phyloP scores from a whole-genome alignment of 2,113 vertebrate species.

The Dasyprocta punctata region DNA sequence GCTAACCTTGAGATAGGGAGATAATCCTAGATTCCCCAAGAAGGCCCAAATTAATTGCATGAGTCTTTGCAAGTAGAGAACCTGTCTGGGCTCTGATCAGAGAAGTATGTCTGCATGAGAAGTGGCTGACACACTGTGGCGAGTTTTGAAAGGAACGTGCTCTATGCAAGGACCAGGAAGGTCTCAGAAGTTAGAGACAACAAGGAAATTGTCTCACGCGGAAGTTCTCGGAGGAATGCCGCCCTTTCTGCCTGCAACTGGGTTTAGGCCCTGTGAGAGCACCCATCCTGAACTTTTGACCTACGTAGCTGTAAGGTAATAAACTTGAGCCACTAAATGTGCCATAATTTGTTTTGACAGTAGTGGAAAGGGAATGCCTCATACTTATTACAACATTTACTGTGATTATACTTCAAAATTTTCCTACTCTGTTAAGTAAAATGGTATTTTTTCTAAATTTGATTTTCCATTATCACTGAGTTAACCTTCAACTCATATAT shows the following conservation, averaged over 20 bases:
- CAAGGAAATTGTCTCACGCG: background rate
- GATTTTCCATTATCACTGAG: background rate
- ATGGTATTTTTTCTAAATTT: background rate
- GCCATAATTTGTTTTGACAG: background rate
- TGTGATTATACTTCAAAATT: background rate
- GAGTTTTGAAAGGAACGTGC: background rate
- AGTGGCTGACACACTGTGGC: background rate
- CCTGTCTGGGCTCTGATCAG: background rate
- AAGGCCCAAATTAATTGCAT: background rate
- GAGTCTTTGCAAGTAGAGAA: background rate
- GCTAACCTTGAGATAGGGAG: background rate
- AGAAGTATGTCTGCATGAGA: background rate
- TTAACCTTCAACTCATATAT: background rate
- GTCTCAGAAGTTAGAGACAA: background rate
- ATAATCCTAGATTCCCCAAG: background rate
- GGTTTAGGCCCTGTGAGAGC: background rate
- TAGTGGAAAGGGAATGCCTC: background rate
- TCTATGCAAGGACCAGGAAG: background rate
- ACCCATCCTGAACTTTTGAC: background rate
- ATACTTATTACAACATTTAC: background rate
- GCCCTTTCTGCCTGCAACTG: background rate
- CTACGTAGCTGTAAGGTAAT: background rate
- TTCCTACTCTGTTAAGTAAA: background rate
- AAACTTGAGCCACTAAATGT: background rate
- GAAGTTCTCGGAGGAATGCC: background rate